Percentiles rank a stretch among this genome's conserved stretches.
Evolutionary conservation across 2,888 invertebrate species (phyloP).

Genomic region (Drosophila fungiperda): DNA sequence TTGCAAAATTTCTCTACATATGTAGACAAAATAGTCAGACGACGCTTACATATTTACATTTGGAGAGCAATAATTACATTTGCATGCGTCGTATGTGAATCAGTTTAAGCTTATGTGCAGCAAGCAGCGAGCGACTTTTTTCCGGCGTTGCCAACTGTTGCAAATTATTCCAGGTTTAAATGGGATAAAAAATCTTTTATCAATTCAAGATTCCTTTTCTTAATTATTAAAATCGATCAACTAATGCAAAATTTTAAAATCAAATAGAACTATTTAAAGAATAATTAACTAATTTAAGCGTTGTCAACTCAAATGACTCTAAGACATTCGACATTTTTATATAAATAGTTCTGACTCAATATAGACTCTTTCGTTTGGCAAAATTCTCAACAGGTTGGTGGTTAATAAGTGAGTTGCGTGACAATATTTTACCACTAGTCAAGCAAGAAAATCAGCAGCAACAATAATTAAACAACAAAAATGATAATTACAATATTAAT

Average conservation of each 20-base stretch:
- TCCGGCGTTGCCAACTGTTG: constrained; percentile 55
- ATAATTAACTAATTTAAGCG: neutral
- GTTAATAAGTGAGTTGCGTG: constrained; percentile 51
- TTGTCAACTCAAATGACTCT: neutral
- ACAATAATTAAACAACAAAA: constrained; percentile 18
- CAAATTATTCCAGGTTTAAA: constrained; percentile 22
- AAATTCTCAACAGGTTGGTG: constrained; percentile 56
- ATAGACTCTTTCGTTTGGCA: constrained; percentile 31
- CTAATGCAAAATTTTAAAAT: neutral
- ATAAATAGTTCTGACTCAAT: constrained; percentile 44
- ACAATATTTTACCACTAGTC: constrained; percentile 24
- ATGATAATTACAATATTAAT: neutral
- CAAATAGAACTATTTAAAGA: neutral
- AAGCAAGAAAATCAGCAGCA: constrained; percentile 20
- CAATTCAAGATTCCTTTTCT: neutral
- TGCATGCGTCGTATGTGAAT: constrained; percentile 2
- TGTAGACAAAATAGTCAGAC: constrained; percentile 34
- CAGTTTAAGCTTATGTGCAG: neutral
- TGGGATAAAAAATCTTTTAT: neutral
- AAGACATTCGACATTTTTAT: constrained; percentile 1
- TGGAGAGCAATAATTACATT: constrained; percentile 24
- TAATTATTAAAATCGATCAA: neutral
- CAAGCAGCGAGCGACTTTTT: neutral
- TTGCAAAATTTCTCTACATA: constrained; percentile 34
- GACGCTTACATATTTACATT: constrained; percentile 11